Evolutionary conservation across 2,888 invertebrate genomes (phyloP), one percentile per base, ranked within the genome.

Genomic region (Subacronicta megacephala): DNA sequence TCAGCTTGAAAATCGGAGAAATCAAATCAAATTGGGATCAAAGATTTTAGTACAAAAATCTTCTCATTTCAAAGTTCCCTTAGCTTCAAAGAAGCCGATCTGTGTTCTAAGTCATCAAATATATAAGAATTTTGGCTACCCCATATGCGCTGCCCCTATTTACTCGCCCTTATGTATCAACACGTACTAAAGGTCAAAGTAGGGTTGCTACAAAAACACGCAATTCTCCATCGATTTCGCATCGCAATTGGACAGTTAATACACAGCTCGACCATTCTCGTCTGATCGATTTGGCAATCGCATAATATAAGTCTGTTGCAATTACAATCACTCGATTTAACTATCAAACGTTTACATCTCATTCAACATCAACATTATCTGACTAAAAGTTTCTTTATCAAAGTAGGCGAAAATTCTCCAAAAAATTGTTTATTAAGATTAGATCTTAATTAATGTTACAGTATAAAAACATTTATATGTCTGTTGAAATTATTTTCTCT

Each of bases 121-220:
- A 43, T 40, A 46, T 43, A 47, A 26, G 26, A 38, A 47, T 62
- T 51, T n/a, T 20, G 15, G 12, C 47, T 42, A 51, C 63, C 63
- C 63, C 35, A 53, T 41, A 45, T 33, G 29, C 9, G 6, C 20
- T 47, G 35, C 41, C 68, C 65, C 69, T 66, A 36, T 44, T 38
- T 16, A 36, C 6, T 47, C 42, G 49, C 66, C 66, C 63, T 68
- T 45, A 31, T 41, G 7, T 66, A 62, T 67, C 36, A 33, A 47
- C 62, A 68, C 68, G 44, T 29, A 37, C 40, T 51, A 37, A 41
- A 61, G 15, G 16, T 33, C 20, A 18, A 36, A 31, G 37, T 41
- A 17, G 40, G 52, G 29, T 45, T 42, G 33, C 15, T 38, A 29
- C 16, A 31, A 31, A 26, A 26, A 26, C n/a, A 10, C 2, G 10